Conservation (phyloP, 2,888 invertebrate genomes). For the Ochropleura plecta region DNA sequence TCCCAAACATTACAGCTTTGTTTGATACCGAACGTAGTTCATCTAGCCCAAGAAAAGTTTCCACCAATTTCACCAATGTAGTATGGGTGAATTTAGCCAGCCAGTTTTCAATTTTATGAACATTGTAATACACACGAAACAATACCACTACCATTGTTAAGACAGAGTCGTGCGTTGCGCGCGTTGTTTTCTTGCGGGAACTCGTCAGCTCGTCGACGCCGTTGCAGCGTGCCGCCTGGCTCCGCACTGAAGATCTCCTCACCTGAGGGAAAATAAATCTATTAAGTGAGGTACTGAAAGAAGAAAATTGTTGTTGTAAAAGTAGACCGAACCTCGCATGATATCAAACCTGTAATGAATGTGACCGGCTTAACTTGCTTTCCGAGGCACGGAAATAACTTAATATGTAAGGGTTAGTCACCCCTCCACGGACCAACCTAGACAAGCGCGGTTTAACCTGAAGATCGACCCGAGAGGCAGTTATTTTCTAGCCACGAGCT, state of each 20-base stretch:
- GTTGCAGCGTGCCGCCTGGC: conserved; percentile 80
- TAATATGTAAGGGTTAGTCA: too few species aligned
- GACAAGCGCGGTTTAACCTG: too few species aligned
- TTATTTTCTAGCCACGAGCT: too few species aligned
- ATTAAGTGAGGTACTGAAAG: background rate
- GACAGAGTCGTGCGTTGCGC: conserved; percentile 81
- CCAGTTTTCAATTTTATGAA: background rate
- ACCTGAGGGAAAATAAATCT: conserved; percentile 69
- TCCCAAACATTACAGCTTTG: background rate
- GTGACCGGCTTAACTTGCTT: too few species aligned
- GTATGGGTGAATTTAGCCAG: background rate
- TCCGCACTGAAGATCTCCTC: conserved; percentile 86
- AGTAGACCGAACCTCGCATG: background rate
- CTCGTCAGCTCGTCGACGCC: conserved; percentile 84
- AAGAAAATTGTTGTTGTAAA: background rate
- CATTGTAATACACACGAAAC: background rate
- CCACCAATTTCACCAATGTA: background rate
- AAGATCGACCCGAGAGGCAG: too few species aligned
- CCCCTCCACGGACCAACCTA: too few species aligned
- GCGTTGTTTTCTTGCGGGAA: conserved; percentile 82
- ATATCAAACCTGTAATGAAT: background rate
- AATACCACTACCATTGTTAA: conserved; percentile 80
- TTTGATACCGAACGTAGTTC: background rate
- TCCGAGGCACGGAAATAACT: too few species aligned
- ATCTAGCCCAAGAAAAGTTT: background rate